These are phyloP conservation scores for Heliothis subflexa DNA, from an alignment of 1,140 invertebrate species.

Conservation along the genomic window DNA sequence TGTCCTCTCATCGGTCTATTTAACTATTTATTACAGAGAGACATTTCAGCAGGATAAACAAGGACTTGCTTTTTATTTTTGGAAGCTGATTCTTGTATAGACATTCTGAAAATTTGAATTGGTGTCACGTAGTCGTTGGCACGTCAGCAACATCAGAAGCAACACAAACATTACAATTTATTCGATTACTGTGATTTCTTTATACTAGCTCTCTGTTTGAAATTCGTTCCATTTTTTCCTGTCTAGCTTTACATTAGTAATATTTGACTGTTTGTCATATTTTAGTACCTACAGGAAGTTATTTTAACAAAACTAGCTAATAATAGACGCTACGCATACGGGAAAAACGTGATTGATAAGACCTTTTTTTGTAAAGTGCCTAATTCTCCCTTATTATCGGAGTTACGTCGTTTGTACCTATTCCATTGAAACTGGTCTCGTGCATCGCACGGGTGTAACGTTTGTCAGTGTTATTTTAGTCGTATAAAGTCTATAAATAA, in stretches of 20 bases:
- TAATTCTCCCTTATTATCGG: neutral
- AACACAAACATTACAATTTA: neutral
- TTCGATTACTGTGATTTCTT: no score
- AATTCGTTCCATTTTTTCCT: no score
- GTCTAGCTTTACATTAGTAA: no score
- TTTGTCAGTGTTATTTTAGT: conserved; percentile 77
- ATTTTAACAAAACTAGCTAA: no score
- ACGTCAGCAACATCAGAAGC: neutral
- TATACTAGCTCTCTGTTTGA: no score
- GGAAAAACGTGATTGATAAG: no score
- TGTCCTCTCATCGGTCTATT: neutral
- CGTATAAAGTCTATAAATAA: conserved; percentile 77
- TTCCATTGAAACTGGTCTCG: conserved; percentile 51
- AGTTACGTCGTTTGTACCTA: neutral
- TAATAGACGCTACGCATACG: no score
- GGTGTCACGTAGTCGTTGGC: neutral
- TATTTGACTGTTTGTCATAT: no score
- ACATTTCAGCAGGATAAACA: neutral
- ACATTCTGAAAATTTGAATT: conserved; percentile 3
- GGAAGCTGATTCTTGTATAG: conserved; percentile 8
- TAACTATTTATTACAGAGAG: conserved; percentile 8
- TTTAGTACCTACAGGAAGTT: no score
- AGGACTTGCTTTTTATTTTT: conserved; percentile 16
- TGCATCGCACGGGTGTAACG: conserved; percentile 58
- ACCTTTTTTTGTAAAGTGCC: no score